phyloP scores from a whole-genome alignment of 64 coral and sea anemone genomes.

The Actinia tenebrosa region DNA sequence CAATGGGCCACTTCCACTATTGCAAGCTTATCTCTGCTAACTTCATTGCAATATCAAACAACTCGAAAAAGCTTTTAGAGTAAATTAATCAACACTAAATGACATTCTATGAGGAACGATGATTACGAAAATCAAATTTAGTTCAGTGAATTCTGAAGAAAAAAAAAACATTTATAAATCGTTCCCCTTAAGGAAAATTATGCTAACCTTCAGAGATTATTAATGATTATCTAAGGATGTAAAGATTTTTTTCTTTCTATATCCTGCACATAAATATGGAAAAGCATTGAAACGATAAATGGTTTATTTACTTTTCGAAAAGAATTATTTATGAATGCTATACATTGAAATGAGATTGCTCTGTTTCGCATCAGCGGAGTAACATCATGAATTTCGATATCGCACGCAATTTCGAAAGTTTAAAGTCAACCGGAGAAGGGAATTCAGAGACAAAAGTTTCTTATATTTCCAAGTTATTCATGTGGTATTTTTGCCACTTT shows the following conservation, averaged over 20 bases:
- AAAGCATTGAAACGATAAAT: not conserved
- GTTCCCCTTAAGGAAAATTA: too few species aligned
- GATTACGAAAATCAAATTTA: not conserved
- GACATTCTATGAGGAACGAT: not conserved
- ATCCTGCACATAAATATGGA: not conserved
- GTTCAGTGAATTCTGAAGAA: not conserved
- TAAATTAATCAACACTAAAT: constrained; percentile 6
- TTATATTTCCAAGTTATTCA: not conserved
- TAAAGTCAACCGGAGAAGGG: not conserved
- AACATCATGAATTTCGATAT: not conserved
- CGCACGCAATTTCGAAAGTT: constrained; percentile 6
- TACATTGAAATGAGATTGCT: not conserved
- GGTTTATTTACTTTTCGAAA: constrained; percentile 18
- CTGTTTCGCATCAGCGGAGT: constrained; percentile 18
- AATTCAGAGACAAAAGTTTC: not conserved
- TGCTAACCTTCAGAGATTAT: too few species aligned
- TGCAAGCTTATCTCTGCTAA: constrained; percentile 2
- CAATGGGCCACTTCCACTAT: constrained; percentile 14
- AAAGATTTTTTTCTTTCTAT: not conserved
- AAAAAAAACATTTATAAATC: not conserved
- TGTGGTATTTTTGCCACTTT: not conserved
- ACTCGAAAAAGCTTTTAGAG: constrained; percentile 14
- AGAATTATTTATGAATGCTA: not conserved
- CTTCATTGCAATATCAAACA: constrained; percentile 21
- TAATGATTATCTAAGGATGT: not conserved